Evolutionary conservation across 1,140 invertebrate genomes (phyloP).

Genomic region (Harpegnathos saltator): DNA sequence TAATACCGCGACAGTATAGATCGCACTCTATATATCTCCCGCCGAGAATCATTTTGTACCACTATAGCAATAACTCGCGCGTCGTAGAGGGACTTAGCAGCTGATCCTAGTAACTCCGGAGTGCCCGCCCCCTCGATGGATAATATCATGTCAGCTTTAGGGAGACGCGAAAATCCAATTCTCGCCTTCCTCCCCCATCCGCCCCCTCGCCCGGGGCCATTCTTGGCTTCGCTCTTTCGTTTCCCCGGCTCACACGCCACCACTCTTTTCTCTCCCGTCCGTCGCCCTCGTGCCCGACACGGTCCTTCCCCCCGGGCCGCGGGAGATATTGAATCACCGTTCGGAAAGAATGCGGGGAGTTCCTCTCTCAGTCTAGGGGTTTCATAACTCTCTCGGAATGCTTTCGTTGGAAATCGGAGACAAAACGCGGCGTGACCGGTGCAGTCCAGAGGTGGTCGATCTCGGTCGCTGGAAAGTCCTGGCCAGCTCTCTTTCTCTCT

Average conservation of each 20-base stretch:
- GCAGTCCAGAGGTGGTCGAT: conserved; percentile 41
- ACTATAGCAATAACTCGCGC: conserved; percentile 54
- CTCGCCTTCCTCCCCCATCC: conserved; percentile 1
- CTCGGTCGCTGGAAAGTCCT: too few relatives aligned
- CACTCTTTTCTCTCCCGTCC: conserved; percentile 5
- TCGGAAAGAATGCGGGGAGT: conserved; percentile 61
- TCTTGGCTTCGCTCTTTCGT: background rate
- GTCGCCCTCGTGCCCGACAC: conserved; percentile 31
- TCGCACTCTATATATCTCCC: conserved; percentile 10
- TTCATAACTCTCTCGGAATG: conserved; percentile 56
- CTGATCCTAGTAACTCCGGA: conserved; percentile 55
- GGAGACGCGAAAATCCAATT: conserved; percentile 61
- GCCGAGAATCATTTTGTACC: conserved; percentile 54
- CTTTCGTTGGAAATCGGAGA: conserved; percentile 54
- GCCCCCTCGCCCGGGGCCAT: background rate
- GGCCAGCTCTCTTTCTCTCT: too few relatives aligned
- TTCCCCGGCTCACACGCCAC: too few relatives aligned
- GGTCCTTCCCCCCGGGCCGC: conserved; percentile 5
- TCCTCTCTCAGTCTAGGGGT: conserved; percentile 56
- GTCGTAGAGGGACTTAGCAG: conserved; percentile 50
- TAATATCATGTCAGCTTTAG: conserved; percentile 61
- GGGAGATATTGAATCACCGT: conserved; percentile 62
- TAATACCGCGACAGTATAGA: background rate
- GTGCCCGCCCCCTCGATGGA: conserved; percentile 46
- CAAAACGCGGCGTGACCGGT: conserved; percentile 48